Base-by-base conservation (phyloP, 2,113 vertebrate genomes). In the Sula dactylatra region DNA sequence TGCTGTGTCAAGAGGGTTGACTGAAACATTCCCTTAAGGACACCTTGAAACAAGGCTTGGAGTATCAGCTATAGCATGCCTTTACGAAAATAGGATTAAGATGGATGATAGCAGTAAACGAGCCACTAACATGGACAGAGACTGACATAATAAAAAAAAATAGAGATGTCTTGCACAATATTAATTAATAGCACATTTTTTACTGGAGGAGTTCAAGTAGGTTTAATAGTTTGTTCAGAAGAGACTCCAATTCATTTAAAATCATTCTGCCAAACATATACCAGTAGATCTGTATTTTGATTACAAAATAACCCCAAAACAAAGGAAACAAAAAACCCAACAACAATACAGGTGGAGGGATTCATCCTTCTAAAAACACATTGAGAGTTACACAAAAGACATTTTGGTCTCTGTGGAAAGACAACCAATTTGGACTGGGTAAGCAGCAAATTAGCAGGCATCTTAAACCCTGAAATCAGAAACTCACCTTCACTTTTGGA, bases 261-360 rank as follows among this genome's bases (percentile, higher is more conserved):
- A 67, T n/a, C 80, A 8, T 54, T 72, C 38, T 45, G 24, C 34
- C 58, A 71, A 62, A 24, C 21, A 5, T 40, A 56, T 27, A 26
- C 20, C 29, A 54, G 17, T 9, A 78, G 25, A 45, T 64, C 26
- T 44, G 15, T 27, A 32, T 70, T 76, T 82, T 76, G 5, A 11
- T 32, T 29, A 86, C 2, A 12, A 31, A 69, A 20, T 2, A 20
- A 13, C 12, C 44, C 45, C 45, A 44, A 58, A 32, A 6, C 15
- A 32, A 42, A 74, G 26, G 3, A 47, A 66, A 59, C 2, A 20
- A 34, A 88, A 59, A 20, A 0, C 2, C 16, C 34, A 66, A 16
- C 11, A 20, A n/a, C 14, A 70, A 10, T 5, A 3, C 17, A 78
- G 45, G 15, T 0, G 0, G 50, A 65, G 44, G 1, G 6, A 61